Base-by-base conservation (phyloP, 2,888 invertebrate species). In the Microctonus aethiopoides region DNA sequence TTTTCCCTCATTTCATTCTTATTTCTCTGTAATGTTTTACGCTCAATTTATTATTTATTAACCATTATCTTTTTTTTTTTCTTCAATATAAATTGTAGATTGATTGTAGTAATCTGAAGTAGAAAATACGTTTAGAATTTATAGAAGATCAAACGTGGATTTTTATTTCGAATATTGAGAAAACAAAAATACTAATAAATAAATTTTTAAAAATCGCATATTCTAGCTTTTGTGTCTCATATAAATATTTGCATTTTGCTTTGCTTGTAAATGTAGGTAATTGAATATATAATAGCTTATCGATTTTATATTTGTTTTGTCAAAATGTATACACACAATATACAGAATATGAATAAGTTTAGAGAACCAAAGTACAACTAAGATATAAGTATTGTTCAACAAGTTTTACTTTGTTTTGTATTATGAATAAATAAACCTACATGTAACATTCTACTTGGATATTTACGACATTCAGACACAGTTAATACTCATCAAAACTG, bases 211-310 rank as follows among this genome's bases (percentile, higher is more conserved):
- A 29, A 29, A 29, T 29, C 4, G 29, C 7, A 29, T n/a, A n/a
- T 29, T 16, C 16, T 6, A 46, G 5, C 16, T 46, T 7, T 41
- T 16, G 4, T 16, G 46, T 20, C 7, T 20, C n/a, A 13, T 46
- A 16, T 46, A n/a, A n/a, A n/a, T 46, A 7, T 20, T 46, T 16
- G 7, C 4, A n/a, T 13, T 39, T 39, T 13, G 1, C 5, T n/a
- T n/a, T n/a, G 4, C 39, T 39, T 9, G 3, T 39, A n/a, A 39
- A 22, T 32, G 57, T 26, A 29, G 32, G 16, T 29, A 20, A 22
- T 34, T 59, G 32, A 59, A 59, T 59, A 20, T 34, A 36, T 59
- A 20, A 59, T 11, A 59, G 34, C 20, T 16, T 36, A 59, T 59
- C 59, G 34, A 34, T 59, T 59, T 16, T 7, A 20, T 34, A 22